These are phyloP conservation scores for Macaria liturata DNA, from an alignment of 2,888 invertebrate genomes.

Conservation along the genomic window DNA sequence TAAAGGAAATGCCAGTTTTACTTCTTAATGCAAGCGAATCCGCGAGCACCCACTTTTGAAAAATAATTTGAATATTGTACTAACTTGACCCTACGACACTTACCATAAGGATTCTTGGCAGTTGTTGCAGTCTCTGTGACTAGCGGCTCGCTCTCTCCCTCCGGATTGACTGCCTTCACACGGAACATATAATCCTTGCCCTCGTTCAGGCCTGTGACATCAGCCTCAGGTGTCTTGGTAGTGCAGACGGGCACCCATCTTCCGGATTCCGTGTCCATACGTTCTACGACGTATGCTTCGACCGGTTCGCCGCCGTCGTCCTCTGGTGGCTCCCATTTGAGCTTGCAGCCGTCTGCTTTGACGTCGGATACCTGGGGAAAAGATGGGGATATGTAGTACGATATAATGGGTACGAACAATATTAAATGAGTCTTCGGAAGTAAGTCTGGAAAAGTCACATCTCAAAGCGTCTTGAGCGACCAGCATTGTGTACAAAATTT, in stretches of 20 bases:
- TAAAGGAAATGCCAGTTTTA: too few relatives aligned
- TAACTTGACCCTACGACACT: slow-evolving; percentile 42
- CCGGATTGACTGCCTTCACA: slow-evolving; percentile 97
- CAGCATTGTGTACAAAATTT: too few relatives aligned
- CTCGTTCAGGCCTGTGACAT: slow-evolving; percentile 95
- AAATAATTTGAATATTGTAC: too few relatives aligned
- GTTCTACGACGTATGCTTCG: slow-evolving; percentile 96
- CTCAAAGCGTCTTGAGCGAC: too few relatives aligned
- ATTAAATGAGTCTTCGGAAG: too few relatives aligned
- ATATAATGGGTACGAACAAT: too few relatives aligned
- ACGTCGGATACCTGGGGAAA: slow-evolving; percentile 87
- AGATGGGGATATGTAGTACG: too few relatives aligned
- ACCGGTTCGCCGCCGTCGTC: slow-evolving; percentile 98
- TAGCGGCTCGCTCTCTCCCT: slow-evolving; percentile 98
- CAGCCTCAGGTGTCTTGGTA: slow-evolving; percentile 88
- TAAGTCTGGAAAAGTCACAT: too few relatives aligned
- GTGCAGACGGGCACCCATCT: slow-evolving; percentile 96
- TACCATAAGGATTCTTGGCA: slow-evolving; percentile 98
- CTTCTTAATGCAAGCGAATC: too few relatives aligned
- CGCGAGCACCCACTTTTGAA: too few relatives aligned
- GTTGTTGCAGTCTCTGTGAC: slow-evolving; percentile 94
- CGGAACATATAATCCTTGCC: slow-evolving; percentile 99
- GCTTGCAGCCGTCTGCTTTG: slow-evolving; percentile 94
- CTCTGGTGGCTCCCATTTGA: slow-evolving; percentile 98
- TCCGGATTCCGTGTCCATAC: slow-evolving; percentile 97